Base-by-base conservation (phyloP, 2,888 invertebrate species). In the Drosophila flavopinicola region DNA sequence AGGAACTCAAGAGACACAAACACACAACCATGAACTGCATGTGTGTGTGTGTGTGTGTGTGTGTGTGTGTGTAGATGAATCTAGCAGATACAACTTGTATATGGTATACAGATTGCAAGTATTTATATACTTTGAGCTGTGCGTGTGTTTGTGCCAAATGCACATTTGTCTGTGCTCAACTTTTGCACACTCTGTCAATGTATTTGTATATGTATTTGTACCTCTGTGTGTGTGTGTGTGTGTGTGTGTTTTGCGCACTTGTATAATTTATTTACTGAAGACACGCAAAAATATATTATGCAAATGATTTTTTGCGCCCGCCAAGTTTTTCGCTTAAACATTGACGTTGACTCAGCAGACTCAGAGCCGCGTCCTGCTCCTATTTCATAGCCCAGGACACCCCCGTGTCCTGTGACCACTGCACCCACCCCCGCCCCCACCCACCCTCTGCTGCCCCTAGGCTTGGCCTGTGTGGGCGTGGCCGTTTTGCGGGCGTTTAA, bases 231-330 rank as follows among this genome's bases (percentile, higher is more conserved):
- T 56, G 29, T 45, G 15, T 39, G 10, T 15, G 30, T 24, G 24
- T 66, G 32, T 45, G 44, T 65, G 59, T 65, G 47, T 54, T 44
- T 49, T 51, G 68, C 51, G 44, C 44, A 49, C 64, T 72, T 75
- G 68, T 58, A 67, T 86, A 87, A 86, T 86, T 86, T 86, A 86
- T 86, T 85, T 80, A 76, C 87, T 74, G 58, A 75, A 87, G 82
- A 82, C 85, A 86, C 88, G 85, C 85, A 85, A 85, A 88, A 88
- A 71, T 85, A 71, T 85, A 82, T 78, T 84, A 85, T 85, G 85
- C 85, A 86, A 86, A 80, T 79, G 76, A 84, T 79, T 75, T 69
- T 66, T 60, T 61, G 57, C 56, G 57, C 56, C 67, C 57, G 58
- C 51, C 75, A 59, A 70, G 71, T 70, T 64, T 64, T 54, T 61